Conservation (phyloP, 2,888 invertebrate genomes). For the Pardosa pseudoannulata region DNA sequence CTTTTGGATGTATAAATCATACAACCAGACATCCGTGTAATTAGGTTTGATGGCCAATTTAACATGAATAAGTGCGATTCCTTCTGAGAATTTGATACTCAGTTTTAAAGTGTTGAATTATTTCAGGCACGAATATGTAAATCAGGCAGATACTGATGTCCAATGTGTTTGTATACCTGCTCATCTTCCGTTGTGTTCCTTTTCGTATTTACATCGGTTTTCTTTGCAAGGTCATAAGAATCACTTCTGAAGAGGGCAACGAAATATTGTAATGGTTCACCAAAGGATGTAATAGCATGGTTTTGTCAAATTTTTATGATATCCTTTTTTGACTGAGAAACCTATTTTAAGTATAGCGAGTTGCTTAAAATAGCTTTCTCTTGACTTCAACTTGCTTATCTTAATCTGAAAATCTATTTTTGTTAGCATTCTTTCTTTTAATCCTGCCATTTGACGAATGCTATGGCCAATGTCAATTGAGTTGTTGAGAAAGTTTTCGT, state of each 20-base stretch:
- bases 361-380: not conserved
- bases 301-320: not conserved
- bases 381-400: too few species aligned
- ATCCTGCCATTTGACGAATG: too few species aligned
- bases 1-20: not conserved
- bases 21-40: conserved; percentile 3
- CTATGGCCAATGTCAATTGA: too few species aligned
- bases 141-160: not conserved
- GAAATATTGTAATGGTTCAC: not conserved
- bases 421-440: too few species aligned
- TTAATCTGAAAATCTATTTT: too few species aligned
- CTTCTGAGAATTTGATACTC: not conserved
- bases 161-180: not conserved
- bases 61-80: not conserved
- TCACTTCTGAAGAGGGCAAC: not conserved
- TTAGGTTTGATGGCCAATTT: conserved; percentile 11
- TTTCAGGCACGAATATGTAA: not conserved
- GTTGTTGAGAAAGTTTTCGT: too few species aligned
- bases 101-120: not conserved
- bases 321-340: not conserved
- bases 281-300: not conserved
- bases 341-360: not conserved
- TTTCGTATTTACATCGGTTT: not conserved
- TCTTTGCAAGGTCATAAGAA: not conserved
- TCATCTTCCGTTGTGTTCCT: not conserved